Percentiles rank a stretch among this genome's conserved stretches.
Evolutionary conservation across 2,797 vertebrate genomes (phyloP).

Genomic region (Balearica regulorum): DNA sequence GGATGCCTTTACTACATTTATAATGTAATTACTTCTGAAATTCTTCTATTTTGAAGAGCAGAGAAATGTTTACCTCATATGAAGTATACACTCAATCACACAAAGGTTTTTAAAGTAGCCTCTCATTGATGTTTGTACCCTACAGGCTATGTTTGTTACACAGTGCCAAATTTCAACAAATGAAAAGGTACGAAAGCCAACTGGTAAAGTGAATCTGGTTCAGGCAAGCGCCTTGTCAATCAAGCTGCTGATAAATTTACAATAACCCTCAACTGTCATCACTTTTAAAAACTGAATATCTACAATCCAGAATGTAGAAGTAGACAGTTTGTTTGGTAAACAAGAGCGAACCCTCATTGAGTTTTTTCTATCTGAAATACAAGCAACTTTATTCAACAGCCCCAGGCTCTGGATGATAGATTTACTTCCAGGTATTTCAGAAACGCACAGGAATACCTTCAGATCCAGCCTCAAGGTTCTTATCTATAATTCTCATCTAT

Average conservation of each 20-base stretch:
- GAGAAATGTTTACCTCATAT: background rate
- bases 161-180: background rate
- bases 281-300: background rate
- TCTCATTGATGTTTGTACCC: background rate
- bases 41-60: background rate
- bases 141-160: background rate
- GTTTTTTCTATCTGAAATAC: background rate
- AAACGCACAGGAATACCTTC: background rate
- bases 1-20: background rate
- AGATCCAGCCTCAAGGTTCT: constrained; percentile 3
- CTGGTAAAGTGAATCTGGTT: background rate
- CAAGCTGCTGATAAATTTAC: background rate
- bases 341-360: background rate
- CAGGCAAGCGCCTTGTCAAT: background rate
- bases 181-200: background rate
- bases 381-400: constrained; percentile 24
- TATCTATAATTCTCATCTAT: constrained; percentile 2
- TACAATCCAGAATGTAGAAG: background rate
- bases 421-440: constrained; percentile 32
- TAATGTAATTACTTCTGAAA: background rate
- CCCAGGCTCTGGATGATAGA: background rate
- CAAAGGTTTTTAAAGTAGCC: background rate
- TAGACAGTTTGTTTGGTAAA: background rate
- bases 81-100: background rate
- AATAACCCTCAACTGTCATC: background rate